Percentiles rank a stretch among this genome's conserved stretches.
These are phyloP conservation scores for Silvanus unidentatus DNA, from an alignment of 2,888 invertebrate species.

Conservation along the genomic window DNA sequence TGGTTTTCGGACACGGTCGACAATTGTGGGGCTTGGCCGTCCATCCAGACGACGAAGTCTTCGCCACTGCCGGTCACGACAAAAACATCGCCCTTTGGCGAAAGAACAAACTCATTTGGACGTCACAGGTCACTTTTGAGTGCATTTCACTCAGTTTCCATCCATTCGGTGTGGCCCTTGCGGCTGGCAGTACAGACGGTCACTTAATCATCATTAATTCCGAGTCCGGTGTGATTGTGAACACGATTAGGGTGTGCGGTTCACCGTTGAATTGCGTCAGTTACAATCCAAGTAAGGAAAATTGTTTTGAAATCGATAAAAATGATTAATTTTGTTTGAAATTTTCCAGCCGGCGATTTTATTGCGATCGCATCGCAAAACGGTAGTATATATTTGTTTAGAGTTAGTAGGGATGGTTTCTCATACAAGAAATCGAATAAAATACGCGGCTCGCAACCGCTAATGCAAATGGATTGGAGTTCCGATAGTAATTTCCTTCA, in stretches of 20 bases:
- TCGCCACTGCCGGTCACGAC: conserved; percentile 88
- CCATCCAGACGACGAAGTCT: conserved; percentile 85
- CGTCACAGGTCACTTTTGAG: conserved; percentile 79
- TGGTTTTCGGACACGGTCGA: conserved; percentile 83
- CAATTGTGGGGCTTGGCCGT: conserved; percentile 83
- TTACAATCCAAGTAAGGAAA: conserved; percentile 72
- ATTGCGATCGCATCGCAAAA: conserved; percentile 89
- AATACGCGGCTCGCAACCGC: conserved; percentile 77
- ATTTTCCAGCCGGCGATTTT: conserved; percentile 68
- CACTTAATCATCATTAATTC: conserved; percentile 81
- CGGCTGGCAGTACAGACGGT: conserved; percentile 85
- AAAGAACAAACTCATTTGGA: conserved; percentile 82
- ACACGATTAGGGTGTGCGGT: conserved; percentile 80
- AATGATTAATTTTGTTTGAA: background rate
- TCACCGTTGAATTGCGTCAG: conserved; percentile 81
- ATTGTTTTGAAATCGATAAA: background rate
- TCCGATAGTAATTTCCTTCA: conserved; percentile 82
- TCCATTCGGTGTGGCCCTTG: conserved; percentile 79
- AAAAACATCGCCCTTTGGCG: conserved; percentile 88
- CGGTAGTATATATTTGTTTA: conserved; percentile 75
- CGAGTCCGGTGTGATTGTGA: conserved; percentile 77
- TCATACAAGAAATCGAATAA: conserved; percentile 86
- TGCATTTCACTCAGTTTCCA: conserved; percentile 84
- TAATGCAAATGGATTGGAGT: conserved; percentile 88
- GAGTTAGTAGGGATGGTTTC: conserved; percentile 82